A percentile compares a stretch with the other conserved stretches of the same genome.
phyloP scores from a whole-genome alignment of 2,113 vertebrate species.

The Pipra filicauda region DNA sequence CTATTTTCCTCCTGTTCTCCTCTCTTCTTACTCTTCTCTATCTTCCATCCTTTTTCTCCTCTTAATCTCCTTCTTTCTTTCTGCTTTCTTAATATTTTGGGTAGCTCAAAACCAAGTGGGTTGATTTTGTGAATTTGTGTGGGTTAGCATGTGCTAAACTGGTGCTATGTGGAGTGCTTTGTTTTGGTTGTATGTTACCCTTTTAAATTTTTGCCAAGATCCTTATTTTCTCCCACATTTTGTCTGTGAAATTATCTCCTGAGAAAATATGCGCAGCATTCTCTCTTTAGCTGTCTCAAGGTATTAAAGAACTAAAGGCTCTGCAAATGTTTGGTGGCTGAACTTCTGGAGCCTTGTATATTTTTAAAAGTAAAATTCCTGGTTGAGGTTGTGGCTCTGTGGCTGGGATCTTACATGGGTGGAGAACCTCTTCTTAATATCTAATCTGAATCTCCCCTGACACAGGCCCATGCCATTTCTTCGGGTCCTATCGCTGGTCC shows the following conservation, averaged over 20 bases:
- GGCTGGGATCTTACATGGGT: background rate
- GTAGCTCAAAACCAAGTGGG: background rate
- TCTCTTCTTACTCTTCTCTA: background rate
- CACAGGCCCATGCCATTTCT: background rate
- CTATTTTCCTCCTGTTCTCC: background rate
- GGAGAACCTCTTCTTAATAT: background rate
- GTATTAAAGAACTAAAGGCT: background rate
- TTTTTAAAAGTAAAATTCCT: background rate
- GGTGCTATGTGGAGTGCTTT: background rate
- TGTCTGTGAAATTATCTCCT: background rate
- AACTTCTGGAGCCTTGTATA: background rate
- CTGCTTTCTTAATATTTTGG: background rate
- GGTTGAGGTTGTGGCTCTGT: background rate
- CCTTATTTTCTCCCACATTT: background rate
- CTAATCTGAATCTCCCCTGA: background rate
- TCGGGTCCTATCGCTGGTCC: background rate
- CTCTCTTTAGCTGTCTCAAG: background rate
- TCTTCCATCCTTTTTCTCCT: background rate
- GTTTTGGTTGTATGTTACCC: background rate
- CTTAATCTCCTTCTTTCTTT: background rate
- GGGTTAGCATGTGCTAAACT: background rate
- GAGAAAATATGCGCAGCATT: background rate
- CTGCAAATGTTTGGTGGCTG: background rate
- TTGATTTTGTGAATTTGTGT: background rate
- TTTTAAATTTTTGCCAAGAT: background rate